Evolutionary conservation across 2,113 vertebrate genomes (phyloP).

Genomic region (Ranitomeya variabilis): DNA sequence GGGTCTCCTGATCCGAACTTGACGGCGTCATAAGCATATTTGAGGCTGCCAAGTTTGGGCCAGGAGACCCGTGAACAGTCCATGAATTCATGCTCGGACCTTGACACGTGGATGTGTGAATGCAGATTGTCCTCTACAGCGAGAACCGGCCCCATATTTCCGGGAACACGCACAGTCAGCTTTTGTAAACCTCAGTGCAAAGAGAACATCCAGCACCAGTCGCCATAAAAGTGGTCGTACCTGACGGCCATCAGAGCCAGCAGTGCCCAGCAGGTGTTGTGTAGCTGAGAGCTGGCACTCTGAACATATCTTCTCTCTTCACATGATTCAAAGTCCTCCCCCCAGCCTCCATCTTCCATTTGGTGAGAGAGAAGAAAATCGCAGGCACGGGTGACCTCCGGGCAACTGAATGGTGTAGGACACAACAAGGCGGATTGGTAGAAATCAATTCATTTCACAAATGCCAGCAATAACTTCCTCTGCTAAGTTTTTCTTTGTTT

Average conservation of each 20-base stretch:
- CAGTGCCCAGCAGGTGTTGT: slow-evolving; percentile 94
- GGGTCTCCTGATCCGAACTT: too few relatives aligned
- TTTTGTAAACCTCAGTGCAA: background rate
- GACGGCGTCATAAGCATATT: too few relatives aligned
- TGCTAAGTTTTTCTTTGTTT: too few relatives aligned
- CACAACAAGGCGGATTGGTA: background rate
- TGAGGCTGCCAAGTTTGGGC: too few relatives aligned
- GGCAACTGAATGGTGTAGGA: slow-evolving; percentile 63
- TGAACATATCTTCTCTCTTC: slow-evolving; percentile 83
- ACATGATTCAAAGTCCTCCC: slow-evolving; percentile 94
- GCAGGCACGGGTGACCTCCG: slow-evolving; percentile 82
- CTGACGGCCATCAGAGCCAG: slow-evolving; percentile 92
- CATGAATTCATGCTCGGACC: too few relatives aligned
- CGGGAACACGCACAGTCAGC: background rate
- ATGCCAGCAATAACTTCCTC: too few relatives aligned
- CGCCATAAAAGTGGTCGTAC: slow-evolving; percentile 66
- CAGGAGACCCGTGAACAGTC: too few relatives aligned
- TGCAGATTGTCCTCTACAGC: too few relatives aligned
- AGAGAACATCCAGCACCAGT: too few relatives aligned
- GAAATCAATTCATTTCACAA: background rate
- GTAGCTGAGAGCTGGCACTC: slow-evolving; percentile 84
- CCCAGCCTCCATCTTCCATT: slow-evolving; percentile 94
- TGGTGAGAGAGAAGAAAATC: slow-evolving; percentile 86
- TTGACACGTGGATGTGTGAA: too few relatives aligned
- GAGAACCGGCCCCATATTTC: background rate